A percentile compares a stretch with the other conserved stretches of the same genome.
phyloP scores from a whole-genome alignment of 2,888 invertebrate species.

The Operophtera brumata region DNA sequence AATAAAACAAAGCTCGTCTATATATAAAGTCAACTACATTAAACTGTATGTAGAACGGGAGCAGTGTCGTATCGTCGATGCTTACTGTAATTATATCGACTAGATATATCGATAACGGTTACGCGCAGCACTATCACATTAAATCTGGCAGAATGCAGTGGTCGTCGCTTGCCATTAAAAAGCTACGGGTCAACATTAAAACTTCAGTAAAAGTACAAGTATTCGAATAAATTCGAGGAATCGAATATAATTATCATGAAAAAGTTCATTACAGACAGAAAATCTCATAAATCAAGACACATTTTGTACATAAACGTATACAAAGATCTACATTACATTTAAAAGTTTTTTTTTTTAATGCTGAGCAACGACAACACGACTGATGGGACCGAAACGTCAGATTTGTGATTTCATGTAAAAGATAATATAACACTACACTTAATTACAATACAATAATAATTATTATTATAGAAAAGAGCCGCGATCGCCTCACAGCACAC shows the following conservation, averaged over 20 bases:
- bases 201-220: not conserved
- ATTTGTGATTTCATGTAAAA: slow-evolving; percentile 77
- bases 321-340: slow-evolving; percentile 16
- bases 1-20: slow-evolving; percentile 75
- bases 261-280: slow-evolving; percentile 19
- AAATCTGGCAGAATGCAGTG: slow-evolving; percentile 9
- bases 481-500: slow-evolving; percentile 66
- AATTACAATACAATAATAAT: slow-evolving; percentile 61
- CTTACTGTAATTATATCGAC: slow-evolving; percentile 17
- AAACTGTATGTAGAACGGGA: slow-evolving; percentile 52
- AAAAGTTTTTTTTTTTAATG: slow-evolving; percentile 11
- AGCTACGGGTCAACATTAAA: not conserved
- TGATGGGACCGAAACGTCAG: slow-evolving; percentile 51
- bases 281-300: slow-evolving; percentile 18
- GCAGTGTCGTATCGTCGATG: slow-evolving; percentile 38
- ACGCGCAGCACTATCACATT: slow-evolving; percentile 17
- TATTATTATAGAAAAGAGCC: slow-evolving; percentile 48
- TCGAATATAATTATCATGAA: slow-evolving; percentile 2
- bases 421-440: slow-evolving; percentile 73
- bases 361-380: slow-evolving; percentile 49
- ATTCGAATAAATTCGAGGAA: slow-evolving; percentile 2
- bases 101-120: slow-evolving; percentile 17
- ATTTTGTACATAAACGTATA: slow-evolving; percentile 27
- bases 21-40: slow-evolving; percentile 73
- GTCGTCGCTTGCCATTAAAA: slow-evolving; percentile 9